phyloP scores from a whole-genome alignment of 2,888 invertebrate species.

The Lepas anatifera region DNA sequence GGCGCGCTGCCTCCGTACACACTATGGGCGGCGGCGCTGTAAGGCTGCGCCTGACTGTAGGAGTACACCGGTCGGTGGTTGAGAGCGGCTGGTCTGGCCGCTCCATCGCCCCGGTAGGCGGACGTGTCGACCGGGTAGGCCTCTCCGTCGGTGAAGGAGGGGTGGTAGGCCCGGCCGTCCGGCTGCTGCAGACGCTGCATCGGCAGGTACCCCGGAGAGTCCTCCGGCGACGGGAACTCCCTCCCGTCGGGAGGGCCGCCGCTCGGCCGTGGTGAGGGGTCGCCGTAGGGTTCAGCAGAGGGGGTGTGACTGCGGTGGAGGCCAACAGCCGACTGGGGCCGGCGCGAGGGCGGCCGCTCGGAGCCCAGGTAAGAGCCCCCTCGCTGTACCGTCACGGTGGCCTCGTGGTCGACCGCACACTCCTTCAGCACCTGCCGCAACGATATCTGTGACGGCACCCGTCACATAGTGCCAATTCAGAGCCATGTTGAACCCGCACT shows the following conservation, averaged over 20 bases:
- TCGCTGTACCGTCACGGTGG: conserved; percentile 76
- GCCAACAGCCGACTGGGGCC: conserved; percentile 21
- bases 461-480: too few species aligned
- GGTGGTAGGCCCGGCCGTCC: neutral
- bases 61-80: too few species aligned
- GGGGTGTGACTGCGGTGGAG: conserved; percentile 71
- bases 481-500: too few species aligned
- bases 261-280: neutral
- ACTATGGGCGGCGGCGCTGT: too few species aligned
- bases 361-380: conserved; percentile 38
- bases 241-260: neutral
- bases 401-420: conserved; percentile 76
- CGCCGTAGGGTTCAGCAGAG: conserved; percentile 72
- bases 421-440: conserved; percentile 57
- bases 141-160: neutral
- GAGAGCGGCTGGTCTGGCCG: too few species aligned
- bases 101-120: neutral
- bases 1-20: too few species aligned
- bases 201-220: neutral
- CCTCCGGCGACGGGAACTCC: neutral
- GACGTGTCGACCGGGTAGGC: neutral
- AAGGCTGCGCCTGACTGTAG: too few species aligned
- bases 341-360: conserved; percentile 29
- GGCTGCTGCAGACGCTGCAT: neutral
- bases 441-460: too few species aligned